These are phyloP conservation scores for Leucoraja erinaceus DNA, from an alignment of 2,113 vertebrate genomes.

Conservation along the genomic window DNA sequence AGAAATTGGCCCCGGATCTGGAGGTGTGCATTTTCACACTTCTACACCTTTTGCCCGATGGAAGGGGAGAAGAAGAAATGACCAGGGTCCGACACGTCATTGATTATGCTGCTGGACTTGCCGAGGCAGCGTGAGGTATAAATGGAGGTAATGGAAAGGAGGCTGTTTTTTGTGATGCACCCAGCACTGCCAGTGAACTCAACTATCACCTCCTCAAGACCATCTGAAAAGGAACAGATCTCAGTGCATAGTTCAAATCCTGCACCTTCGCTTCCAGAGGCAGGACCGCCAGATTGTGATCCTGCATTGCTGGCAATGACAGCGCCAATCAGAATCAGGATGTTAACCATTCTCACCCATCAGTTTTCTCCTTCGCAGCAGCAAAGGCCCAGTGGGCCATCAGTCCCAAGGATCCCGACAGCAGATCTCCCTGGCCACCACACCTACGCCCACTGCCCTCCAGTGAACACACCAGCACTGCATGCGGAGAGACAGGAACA, in stretches of 20 bases:
- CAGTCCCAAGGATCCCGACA: slow-evolving; percentile 82
- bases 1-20: no score
- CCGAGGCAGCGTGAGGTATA: no score
- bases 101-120: no score
- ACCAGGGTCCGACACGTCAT: no score
- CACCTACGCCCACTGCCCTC: slow-evolving; percentile 86
- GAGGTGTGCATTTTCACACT: no score
- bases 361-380: slow-evolving; percentile 65
- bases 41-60: no score
- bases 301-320: no score
- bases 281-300: not conserved
- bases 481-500: slow-evolving; percentile 30
- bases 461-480: slow-evolving; percentile 74
- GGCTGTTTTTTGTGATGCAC: no score
- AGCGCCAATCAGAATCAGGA: not conserved
- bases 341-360: slow-evolving; percentile 58
- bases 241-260: not conserved
- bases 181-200: no score
- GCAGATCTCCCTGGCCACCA: slow-evolving; percentile 89
- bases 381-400: slow-evolving; percentile 83
- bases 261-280: not conserved
- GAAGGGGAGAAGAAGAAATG: no score
- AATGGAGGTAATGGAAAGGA: no score
- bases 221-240: not conserved
- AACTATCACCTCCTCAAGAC: no score